Evolutionary conservation across 2,113 vertebrate genomes (phyloP), one percentile per base, ranked within the genome.

Genomic region (Progne subis): DNA sequence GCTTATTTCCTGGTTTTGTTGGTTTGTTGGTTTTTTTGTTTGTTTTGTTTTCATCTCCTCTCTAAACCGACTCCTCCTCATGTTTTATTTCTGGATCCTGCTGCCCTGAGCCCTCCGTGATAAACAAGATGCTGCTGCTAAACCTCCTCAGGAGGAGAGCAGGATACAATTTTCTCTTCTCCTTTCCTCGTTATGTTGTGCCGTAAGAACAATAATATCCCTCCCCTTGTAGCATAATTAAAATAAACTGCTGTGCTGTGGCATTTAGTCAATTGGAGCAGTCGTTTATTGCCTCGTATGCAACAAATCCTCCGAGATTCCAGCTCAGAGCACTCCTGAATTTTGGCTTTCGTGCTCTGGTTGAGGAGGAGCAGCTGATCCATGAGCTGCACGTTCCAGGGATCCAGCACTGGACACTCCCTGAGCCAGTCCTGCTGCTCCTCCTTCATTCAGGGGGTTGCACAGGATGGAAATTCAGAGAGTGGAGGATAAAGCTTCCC

Each of bases 141-240:
- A 85, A 34, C 44, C 70, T 67, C 72, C 86, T 69, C 71, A 26
- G 41, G 80, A 60, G 90, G 82, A 85, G 78, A 68, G 68, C 25
- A 1, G 65, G 34, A 78, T 25, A 67, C 43, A 56, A 81, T 96
- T 93, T 76, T 16, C 80, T 64, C 57, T 49, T 17, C 70, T 82
- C 82, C 80, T 80, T 57, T 50, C 47, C 71, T 79, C 57, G 80
- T 88, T 91, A 71, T 57, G 87, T 15, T 60, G 63, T 14, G 53
- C 88, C 68, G 6, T 55, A 96, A 93, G 72, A 96, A 91, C 89
- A 95, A 87, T 78, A 86, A 96, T 52, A 87, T 75, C 63, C 88
- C 76, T 92, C 90, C 64, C 78, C 91, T 96, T 87, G 92, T 50
- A 86, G 90, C 75, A 28, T 97, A 97, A 97, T 97, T 95, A 96